These are phyloP conservation scores for Acleris literana DNA, from an alignment of 2,888 invertebrate genomes.

Conservation along the genomic window DNA sequence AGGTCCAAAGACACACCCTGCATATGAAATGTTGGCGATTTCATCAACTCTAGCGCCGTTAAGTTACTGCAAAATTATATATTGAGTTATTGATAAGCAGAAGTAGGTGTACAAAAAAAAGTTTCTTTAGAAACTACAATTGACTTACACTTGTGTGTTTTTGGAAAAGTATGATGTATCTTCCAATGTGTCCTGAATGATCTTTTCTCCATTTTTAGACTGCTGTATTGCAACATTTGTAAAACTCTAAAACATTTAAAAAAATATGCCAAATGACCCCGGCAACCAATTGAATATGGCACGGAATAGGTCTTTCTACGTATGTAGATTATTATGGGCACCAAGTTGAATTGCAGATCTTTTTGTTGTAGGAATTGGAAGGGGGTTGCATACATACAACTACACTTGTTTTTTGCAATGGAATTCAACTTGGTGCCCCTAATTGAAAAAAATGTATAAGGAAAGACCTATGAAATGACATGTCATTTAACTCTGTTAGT, in stretches of 20 bases:
- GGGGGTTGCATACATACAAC: too few species aligned
- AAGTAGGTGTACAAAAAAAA: neutral
- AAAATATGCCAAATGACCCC: neutral
- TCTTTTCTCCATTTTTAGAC: conserved; percentile 75
- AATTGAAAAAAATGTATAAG: too few species aligned
- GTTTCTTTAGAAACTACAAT: conserved; percentile 4
- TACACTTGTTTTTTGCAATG: too few species aligned
- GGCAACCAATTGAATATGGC: too few species aligned
- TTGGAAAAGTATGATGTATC: conserved; percentile 81
- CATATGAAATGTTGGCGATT: conserved; percentile 73
- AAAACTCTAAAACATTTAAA: conserved; percentile 76
- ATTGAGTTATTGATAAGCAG: neutral
- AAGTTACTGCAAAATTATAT: conserved; percentile 62
- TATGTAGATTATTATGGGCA: too few species aligned
- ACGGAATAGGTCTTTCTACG: too few species aligned
- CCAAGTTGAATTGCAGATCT: too few species aligned
- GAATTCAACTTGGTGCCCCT: too few species aligned
- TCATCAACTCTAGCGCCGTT: conserved; percentile 67
- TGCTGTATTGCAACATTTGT: conserved; percentile 83
- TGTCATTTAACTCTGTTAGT: too few species aligned
- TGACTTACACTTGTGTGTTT: conserved; percentile 84
- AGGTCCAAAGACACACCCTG: conserved; percentile 68
- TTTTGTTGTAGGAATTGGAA: too few species aligned
- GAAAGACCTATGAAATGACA: too few species aligned
- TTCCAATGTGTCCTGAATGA: conserved; percentile 73